Evolutionary conservation across 2,113 vertebrate genomes (phyloP).

Genomic region (Pygoscelis adeliae): DNA sequence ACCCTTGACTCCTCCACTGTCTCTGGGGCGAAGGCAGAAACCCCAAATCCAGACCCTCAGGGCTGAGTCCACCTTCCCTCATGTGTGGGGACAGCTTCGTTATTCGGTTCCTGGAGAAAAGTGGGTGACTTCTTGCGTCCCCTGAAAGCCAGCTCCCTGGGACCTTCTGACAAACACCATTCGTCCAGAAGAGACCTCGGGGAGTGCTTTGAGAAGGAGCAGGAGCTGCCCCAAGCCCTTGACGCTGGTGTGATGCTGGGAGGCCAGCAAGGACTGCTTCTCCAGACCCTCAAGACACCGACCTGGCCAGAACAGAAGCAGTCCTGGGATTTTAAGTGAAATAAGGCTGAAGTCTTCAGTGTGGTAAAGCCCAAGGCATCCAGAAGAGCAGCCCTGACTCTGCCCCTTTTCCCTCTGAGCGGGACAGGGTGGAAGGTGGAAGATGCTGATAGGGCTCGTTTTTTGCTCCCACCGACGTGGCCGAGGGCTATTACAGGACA

Average conservation of each 20-base stretch:
- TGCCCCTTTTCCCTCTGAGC: neutral
- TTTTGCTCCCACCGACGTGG: rapidly evolving
- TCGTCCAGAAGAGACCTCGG: neutral
- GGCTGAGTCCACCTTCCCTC: neutral
- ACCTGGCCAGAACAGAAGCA: neutral
- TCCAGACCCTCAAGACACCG: neutral
- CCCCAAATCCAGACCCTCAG: neutral
- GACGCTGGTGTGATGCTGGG: neutral
- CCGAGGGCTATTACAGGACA: neutral
- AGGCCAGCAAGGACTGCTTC: rapidly evolving
- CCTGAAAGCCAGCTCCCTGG: neutral
- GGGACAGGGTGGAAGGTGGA: neutral
- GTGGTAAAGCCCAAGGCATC: neutral
- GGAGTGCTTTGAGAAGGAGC: neutral
- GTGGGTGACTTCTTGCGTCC: neutral
- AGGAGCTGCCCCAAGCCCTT: neutral
- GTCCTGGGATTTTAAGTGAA: neutral
- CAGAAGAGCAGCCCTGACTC: neutral
- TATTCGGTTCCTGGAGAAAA: neutral
- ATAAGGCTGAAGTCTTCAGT: neutral
- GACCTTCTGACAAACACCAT: neutral
- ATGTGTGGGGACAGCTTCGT: rapidly evolving
- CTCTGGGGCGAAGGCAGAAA: neutral
- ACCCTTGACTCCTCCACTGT: slow-evolving; percentile 15
- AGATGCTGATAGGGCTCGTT: neutral